Base-by-base conservation (phyloP, 2,797 vertebrate genomes). In the Pipistrellus pipistrellus region DNA sequence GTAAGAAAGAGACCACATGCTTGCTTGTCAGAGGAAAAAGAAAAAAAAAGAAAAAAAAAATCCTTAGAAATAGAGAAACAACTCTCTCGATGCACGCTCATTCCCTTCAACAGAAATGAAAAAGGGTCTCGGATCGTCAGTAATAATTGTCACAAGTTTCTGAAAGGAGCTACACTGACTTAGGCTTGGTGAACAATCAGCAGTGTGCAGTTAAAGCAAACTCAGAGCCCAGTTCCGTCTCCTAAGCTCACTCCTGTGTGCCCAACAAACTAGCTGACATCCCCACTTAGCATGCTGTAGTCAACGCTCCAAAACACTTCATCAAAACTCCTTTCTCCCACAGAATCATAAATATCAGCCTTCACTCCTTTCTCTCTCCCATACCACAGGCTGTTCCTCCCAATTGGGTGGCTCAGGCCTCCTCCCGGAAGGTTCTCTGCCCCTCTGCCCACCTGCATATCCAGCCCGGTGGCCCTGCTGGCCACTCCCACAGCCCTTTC, bases 261-360 rank as follows among this genome's bases (percentile, higher is more conserved):
- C 11, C 10, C 66, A 38, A 25, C 6, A 8, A 32, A 4, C 51
- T n/a, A 12, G 15, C 8, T 12, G 51, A 15, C 8, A 14, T 15
- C 27, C 82, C 4, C n/a, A 8, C 17, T 21, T n/a, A 15, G 55
- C 2, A 1, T 0, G 6, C 35, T 17, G 5, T 0, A 1, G 4
- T n/a, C 46, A 17, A 4, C 17, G 5, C 48, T 41, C 83, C 21
- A 48, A 57, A 38, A 66, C 8, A 0, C n/a, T 32, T 32, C 8
- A 1, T 82, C 51, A 55, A 2, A 25, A 55, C 4, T 20, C 68
- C 30, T n/a, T n/a, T 23, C 30, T 30, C 2, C 15, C 8, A 2
- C n/a, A 12, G 18, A 38, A 14, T 15, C 7, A 0, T 3, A n/a
- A 0, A 6, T 2, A 6, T 46, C 62, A 25, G 6, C 35, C 32